Evolutionary conservation across 2,797 vertebrate genomes (phyloP).

Genomic region (Syngnathus acus): DNA sequence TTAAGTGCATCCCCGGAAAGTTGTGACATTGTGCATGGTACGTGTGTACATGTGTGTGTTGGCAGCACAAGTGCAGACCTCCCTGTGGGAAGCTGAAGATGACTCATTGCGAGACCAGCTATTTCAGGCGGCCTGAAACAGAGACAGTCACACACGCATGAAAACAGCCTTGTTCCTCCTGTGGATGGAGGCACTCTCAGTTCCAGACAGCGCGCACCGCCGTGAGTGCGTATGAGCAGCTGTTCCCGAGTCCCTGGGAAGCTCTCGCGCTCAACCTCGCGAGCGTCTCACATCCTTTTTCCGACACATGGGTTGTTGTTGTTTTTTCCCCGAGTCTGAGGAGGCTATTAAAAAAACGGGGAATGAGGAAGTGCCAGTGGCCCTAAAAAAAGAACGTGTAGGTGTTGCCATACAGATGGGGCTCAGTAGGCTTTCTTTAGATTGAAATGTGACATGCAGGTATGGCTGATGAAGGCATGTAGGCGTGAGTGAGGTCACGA

Average conservation of each 20-base stretch:
- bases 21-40: slow-evolving; percentile 16
- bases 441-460: slow-evolving; percentile 51
- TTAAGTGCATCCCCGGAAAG: slow-evolving; percentile 43
- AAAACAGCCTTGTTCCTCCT: slow-evolving; percentile 50
- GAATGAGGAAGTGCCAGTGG: slow-evolving; percentile 44
- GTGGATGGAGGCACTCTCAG: slow-evolving; percentile 44
- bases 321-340: slow-evolving; percentile 38
- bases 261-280: slow-evolving; percentile 39
- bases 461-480: slow-evolving; percentile 45
- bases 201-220: slow-evolving; percentile 43
- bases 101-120: slow-evolving; percentile 56
- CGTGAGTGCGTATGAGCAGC: slow-evolving; percentile 44
- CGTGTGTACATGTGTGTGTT: slow-evolving; percentile 14
- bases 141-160: slow-evolving; percentile 58
- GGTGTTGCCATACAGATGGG: slow-evolving; percentile 54
- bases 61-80: slow-evolving; percentile 30
- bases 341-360: slow-evolving; percentile 51
- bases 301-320: slow-evolving; percentile 38
- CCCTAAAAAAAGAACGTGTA: slow-evolving; percentile 50
- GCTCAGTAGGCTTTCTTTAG: slow-evolving; percentile 52
- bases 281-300: slow-evolving; percentile 59
- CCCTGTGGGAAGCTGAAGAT: slow-evolving; percentile 34
- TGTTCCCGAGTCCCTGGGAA: slow-evolving; percentile 51
- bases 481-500: slow-evolving; percentile 29
- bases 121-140: slow-evolving; percentile 59